These are phyloP conservation scores for Psittacara wagleri DNA, from an alignment of 2,113 vertebrate genomes.

Conservation along the genomic window DNA sequence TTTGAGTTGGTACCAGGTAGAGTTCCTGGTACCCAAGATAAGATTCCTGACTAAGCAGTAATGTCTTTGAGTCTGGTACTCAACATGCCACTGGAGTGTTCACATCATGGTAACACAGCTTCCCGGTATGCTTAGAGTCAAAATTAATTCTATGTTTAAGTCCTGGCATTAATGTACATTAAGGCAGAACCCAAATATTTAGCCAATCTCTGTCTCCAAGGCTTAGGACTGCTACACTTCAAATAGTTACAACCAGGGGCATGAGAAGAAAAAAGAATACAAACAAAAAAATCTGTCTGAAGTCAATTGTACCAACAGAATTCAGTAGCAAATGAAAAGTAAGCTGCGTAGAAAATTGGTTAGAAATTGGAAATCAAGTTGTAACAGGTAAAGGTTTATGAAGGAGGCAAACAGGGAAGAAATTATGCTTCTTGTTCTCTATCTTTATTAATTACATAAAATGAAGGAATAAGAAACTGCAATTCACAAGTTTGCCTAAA, in stretches of 20 bases:
- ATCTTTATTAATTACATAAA: slow-evolving; percentile 10
- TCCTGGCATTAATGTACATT: background rate
- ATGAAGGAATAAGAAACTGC: background rate
- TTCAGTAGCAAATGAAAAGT: background rate
- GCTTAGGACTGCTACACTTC: background rate
- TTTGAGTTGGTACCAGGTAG: background rate
- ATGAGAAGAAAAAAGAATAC: background rate
- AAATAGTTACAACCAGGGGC: background rate
- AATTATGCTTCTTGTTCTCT: background rate
- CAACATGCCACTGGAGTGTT: background rate
- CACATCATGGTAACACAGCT: background rate
- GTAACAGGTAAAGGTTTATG: background rate
- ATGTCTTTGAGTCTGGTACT: background rate
- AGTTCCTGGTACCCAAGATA: background rate
- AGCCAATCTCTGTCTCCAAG: background rate
- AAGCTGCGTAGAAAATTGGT: slow-evolving; percentile 20
- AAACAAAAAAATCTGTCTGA: background rate
- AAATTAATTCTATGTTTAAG: background rate
- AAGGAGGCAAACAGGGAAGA: background rate
- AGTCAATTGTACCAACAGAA: background rate
- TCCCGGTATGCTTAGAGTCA: background rate
- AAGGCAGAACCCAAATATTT: background rate
- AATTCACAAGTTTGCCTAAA: background rate
- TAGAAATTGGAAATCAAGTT: slow-evolving; percentile 46
- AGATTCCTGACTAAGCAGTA: background rate